Base-by-base conservation (phyloP, 2,888 invertebrate genomes). In the Spodoptera exigua region DNA sequence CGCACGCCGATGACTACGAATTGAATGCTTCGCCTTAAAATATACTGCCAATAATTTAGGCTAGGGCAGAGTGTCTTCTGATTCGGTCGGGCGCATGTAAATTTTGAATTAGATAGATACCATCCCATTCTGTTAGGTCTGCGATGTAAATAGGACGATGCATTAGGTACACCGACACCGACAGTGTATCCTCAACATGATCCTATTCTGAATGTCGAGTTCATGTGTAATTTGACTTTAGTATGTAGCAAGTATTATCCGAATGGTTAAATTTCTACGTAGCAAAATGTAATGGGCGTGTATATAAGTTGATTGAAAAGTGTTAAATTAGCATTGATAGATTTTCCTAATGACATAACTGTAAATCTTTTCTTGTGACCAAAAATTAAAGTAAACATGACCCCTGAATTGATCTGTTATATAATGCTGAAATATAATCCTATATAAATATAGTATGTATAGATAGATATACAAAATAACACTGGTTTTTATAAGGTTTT, bases 11-110 rank as follows among this genome's bases (percentile, higher is more conserved):
- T 62, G 57, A 61, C 78, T 76, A 82, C 80, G 80, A 85, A 85
- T 83, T 83, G 82, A 87, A 83, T 84, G 83, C 84, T 84, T 83
- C 83, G 84, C 84, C 81, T 84, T 86, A 78, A 64, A 83, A 82
- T 84, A 81, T 81, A 82, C 85, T 88, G 87, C 85, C 83, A 78
- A 77, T 77, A 75, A 78, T 68, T 57, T 80, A 80, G 76, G 74
- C 76, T 78, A 78, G 75, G 86, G 85, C 85, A 85, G 80, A 82
- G 83, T 83, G 82, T 80, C 75, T 83, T 84, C 78, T 80, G 73
- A 82, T 81, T 85, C 78, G 84, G 76, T 81, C 78, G 79, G 83
- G 82, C 83, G 85, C 82, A 82, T 76, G 79, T 79, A 82, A 78
- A 70, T 70, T 78, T 72, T 79, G 76, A 71, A 71, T 69, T 77